These are phyloP conservation scores for Fukomys damarensis DNA, from an alignment of 2,113 vertebrate species.

Conservation along the genomic window DNA sequence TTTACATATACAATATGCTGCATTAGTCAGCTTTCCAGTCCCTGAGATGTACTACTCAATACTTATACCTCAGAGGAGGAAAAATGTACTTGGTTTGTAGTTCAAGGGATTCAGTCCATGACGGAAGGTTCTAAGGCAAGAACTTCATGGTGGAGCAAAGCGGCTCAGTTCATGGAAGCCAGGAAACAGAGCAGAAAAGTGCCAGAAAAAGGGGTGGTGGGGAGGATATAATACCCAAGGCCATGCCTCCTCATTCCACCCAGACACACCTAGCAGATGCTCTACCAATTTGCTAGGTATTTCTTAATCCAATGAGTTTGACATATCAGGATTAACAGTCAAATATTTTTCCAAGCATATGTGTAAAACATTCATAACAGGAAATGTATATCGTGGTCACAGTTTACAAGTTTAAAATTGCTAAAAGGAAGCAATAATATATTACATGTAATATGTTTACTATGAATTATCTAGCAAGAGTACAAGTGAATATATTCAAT, in stretches of 20 bases:
- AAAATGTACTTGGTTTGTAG: neutral
- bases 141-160: neutral
- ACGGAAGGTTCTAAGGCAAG: neutral
- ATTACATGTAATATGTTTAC: neutral
- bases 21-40: neutral
- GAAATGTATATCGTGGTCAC: neutral
- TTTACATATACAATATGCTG: neutral
- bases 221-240: neutral
- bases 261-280: neutral
- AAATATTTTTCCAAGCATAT: too few relatives aligned
- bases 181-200: neutral
- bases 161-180: neutral
- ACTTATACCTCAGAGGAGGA: neutral
- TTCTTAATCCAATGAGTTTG: neutral
- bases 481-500: neutral
- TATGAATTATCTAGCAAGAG: neutral
- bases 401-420: constrained; percentile 15
- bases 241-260: neutral
- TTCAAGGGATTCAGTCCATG: neutral
- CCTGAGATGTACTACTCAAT: neutral
- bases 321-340: neutral
- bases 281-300: neutral
- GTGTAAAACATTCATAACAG: neutral
- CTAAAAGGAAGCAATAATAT: neutral
- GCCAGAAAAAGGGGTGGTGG: neutral